Evolutionary conservation across 2,797 vertebrate genomes (phyloP).

Genomic region (Xyrichtys novacula): DNA sequence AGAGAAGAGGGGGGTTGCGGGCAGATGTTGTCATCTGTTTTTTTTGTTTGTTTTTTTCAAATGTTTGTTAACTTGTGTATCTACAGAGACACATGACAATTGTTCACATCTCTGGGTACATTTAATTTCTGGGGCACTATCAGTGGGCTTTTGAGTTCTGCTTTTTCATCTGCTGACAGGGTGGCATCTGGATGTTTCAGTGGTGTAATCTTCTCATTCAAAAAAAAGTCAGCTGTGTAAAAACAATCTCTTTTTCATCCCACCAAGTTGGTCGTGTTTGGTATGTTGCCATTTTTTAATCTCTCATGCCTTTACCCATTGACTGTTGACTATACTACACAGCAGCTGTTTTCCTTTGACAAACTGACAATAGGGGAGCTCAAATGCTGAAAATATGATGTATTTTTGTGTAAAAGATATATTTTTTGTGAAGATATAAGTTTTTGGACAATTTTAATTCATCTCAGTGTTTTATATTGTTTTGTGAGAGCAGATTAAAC

Average conservation of each 20-base stretch:
- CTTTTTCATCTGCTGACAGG: not conserved
- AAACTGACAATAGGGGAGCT: too few relatives aligned
- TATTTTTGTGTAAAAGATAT: too few relatives aligned
- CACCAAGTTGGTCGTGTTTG: not conserved
- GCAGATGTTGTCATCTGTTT: conserved; percentile 47
- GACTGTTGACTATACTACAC: too few relatives aligned
- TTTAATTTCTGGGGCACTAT: conserved; percentile 8
- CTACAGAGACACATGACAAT: conserved; percentile 28
- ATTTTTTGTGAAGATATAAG: too few relatives aligned
- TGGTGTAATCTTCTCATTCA: conserved; percentile 27
- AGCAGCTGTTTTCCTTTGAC: too few relatives aligned
- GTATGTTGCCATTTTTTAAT: conserved; percentile 1
- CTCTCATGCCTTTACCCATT: not conserved
- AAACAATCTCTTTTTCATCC: conserved; percentile 7
- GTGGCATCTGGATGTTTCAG: not conserved
- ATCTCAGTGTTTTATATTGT: too few relatives aligned
- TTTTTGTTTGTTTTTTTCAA: conserved; percentile 3
- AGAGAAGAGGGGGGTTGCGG: conserved; percentile 2
- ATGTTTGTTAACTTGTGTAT: conserved; percentile 49
- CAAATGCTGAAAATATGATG: too few relatives aligned
- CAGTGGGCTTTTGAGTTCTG: conserved; percentile 2
- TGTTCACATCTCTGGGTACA: not conserved
- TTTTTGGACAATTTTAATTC: too few relatives aligned
- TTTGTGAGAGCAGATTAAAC: too few relatives aligned
- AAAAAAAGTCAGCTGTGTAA: conserved; percentile 20